A percentile compares a stretch with the other conserved stretches of the same genome.
These are phyloP conservation scores for Pentamera pediparva DNA, from an alignment of 53 echinoderm and acorn worm species.

Conservation along the genomic window DNA sequence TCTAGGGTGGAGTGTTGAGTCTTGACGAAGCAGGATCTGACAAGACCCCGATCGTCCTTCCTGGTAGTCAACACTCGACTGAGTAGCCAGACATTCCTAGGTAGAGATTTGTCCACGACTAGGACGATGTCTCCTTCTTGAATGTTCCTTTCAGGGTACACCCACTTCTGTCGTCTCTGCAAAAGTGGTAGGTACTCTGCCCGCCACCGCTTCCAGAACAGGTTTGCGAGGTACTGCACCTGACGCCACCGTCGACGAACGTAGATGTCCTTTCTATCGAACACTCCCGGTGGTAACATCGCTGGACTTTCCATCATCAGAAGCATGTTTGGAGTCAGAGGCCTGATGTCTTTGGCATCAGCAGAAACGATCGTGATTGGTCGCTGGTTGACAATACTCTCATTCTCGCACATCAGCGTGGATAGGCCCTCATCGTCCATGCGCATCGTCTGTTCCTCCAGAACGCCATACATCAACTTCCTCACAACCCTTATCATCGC, in stretches of 20 bases:
- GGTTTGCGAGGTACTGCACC: conserved; percentile 38
- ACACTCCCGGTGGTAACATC: conserved; percentile 30
- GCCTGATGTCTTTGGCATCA: not conserved
- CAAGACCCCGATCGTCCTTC: conserved; percentile 41
- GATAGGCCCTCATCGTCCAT: conserved; percentile 19
- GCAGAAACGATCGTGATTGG: not conserved
- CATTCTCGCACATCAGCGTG: conserved; percentile 23
- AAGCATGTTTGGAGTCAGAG: conserved; percentile 20
- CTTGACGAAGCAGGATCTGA: conserved; percentile 53
- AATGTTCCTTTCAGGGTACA: conserved; percentile 17
- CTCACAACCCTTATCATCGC: conserved; percentile 19
- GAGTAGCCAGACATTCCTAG: conserved; percentile 37
- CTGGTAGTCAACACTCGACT: conserved; percentile 39
- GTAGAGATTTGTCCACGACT: conserved; percentile 7
- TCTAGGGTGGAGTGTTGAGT: conserved; percentile 33
- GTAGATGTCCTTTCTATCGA: conserved; percentile 27
- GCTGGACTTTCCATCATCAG: not conserved
- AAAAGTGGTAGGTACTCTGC: conserved; percentile 39
- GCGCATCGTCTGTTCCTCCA: conserved; percentile 1
- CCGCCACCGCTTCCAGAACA: conserved; percentile 43
- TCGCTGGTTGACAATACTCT: not conserved
- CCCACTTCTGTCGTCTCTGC: conserved; percentile 44
- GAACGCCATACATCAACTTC: conserved; percentile 28
- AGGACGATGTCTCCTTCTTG: conserved; percentile 37
- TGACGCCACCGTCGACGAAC: conserved; percentile 39